Conservation (phyloP, 2,113 vertebrate species). For the Rhipidura dahli region DNA sequence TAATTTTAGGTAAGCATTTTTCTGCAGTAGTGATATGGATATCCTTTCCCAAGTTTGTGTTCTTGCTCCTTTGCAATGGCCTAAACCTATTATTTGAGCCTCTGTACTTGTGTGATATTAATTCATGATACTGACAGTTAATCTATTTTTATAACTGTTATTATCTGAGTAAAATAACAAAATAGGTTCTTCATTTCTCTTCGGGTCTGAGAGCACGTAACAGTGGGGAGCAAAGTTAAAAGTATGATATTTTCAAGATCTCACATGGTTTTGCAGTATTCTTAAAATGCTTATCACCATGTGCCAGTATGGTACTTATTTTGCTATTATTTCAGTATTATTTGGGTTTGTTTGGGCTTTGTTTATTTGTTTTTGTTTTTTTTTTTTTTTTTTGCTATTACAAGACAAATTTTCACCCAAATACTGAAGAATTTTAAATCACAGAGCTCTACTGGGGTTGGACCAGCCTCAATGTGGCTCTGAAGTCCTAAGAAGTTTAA, state of each 20-base stretch:
- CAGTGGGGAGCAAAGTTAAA: background rate
- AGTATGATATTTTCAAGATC: background rate
- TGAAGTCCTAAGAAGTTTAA: background rate
- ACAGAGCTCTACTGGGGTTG: background rate
- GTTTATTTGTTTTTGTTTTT: too few relatives aligned
- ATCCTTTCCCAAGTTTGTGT: background rate
- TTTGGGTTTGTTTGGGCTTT: background rate
- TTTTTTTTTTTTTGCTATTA: background rate
- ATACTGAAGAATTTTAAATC: background rate
- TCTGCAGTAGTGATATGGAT: background rate
- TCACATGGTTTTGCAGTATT: background rate
- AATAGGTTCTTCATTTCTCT: slow-evolving; percentile 24
- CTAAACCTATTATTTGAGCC: background rate
- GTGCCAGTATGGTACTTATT: background rate
- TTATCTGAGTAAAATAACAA: slow-evolving; percentile 26
- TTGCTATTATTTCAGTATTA: background rate
- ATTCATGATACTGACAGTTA: slow-evolving; percentile 39
- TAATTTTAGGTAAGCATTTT: background rate
- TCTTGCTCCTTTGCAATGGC: background rate
- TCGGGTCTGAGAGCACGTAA: background rate
- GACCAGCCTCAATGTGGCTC: background rate
- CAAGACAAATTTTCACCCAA: background rate
- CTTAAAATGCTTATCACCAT: background rate
- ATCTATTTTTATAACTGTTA: slow-evolving; percentile 49
- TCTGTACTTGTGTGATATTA: background rate